phyloP scores from a whole-genome alignment of 1,140 invertebrate genomes.

The Uloborus diversus region DNA sequence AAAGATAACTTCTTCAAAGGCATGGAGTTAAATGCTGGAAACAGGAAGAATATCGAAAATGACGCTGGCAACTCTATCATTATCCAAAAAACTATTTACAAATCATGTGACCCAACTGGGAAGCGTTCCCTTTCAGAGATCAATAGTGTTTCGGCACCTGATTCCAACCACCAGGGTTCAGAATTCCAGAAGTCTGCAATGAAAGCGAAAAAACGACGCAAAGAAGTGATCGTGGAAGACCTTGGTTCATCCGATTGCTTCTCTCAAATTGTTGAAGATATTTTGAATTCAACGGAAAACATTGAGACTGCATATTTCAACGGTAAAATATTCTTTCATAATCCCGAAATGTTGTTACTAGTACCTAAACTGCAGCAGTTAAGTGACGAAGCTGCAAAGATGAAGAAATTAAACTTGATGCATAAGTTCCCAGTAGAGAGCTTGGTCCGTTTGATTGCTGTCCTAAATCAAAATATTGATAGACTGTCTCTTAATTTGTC shows the following conservation, averaged over 20 bases:
- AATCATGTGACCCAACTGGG: too few relatives aligned
- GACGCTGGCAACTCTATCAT: too few relatives aligned
- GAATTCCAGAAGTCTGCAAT: constrained; percentile 73
- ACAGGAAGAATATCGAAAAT: too few relatives aligned
- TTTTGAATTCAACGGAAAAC: constrained; percentile 91
- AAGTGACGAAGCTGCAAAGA: constrained; percentile 92
- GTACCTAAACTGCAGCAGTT: constrained; percentile 85
- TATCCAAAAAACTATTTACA: too few relatives aligned
- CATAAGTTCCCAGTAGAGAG: constrained; percentile 90
- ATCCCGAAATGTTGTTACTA: constrained; percentile 79
- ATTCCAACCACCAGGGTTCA: constrained; percentile 15
- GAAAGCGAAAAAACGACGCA: constrained; percentile 94
- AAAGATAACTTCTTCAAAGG: too few relatives aligned
- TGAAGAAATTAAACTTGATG: constrained; percentile 78
- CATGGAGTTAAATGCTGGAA: too few relatives aligned
- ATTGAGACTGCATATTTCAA: constrained; percentile 72
- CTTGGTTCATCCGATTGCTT: constrained; percentile 95
- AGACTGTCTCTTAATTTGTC: too few relatives aligned
- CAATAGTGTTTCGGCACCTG: neutral
- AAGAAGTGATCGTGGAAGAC: too few relatives aligned
- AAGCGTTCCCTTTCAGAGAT: neutral
- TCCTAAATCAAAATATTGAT: constrained; percentile 91
- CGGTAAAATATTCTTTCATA: constrained; percentile 76
- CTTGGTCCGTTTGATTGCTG: constrained; percentile 82
- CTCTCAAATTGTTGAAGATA: constrained; percentile 81